Evolutionary conservation across 2,113 vertebrate genomes (phyloP).

Genomic region (Microcebus ravelobensis): DNA sequence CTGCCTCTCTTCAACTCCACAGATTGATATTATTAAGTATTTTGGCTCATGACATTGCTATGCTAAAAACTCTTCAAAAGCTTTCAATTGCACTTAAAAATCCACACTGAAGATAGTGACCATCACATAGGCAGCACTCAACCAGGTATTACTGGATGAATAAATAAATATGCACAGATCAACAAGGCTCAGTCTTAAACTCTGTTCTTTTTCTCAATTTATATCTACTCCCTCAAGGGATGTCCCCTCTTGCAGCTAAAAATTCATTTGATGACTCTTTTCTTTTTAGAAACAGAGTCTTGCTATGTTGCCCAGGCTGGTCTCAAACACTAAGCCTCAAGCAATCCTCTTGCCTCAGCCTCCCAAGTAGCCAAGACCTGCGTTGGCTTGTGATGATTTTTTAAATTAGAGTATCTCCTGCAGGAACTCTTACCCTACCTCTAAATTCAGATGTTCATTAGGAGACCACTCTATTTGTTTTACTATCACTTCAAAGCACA

Average conservation of each 20-base stretch:
- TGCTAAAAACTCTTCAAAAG: slow-evolving; percentile 26
- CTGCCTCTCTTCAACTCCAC: neutral
- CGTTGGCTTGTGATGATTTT: neutral
- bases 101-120: neutral
- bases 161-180: neutral
- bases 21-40: neutral
- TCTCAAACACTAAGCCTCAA: neutral
- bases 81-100: neutral
- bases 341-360: neutral
- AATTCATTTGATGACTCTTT: neutral
- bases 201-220: neutral
- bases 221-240: neutral
- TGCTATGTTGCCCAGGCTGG: neutral
- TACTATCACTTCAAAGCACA: neutral
- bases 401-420: neutral
- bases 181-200: neutral
- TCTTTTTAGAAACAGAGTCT: neutral
- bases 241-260: neutral
- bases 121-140: neutral
- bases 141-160: neutral
- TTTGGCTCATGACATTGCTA: neutral
- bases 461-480: slow-evolving; percentile 25
- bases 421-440: neutral
- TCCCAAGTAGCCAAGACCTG: neutral
- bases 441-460: neutral